Conservation (phyloP, 2,888 invertebrate species). For the Gymnoscelis rufifasciata region DNA sequence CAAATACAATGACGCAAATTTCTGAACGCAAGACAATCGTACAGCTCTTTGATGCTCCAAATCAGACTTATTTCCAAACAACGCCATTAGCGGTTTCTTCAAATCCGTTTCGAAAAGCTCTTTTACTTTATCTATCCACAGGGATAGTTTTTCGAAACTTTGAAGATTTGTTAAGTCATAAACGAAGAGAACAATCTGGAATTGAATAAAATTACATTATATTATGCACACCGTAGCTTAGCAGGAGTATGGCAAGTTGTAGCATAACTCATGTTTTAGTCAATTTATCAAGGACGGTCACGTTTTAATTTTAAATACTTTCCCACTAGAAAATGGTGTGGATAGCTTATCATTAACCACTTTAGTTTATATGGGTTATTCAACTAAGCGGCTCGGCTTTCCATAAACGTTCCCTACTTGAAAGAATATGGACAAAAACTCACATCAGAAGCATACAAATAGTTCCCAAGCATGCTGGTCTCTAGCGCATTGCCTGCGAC, state of each 20-base stretch:
- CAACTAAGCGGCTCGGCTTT: too few species aligned
- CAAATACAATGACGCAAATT: constrained; percentile 81
- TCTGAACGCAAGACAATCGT: constrained; percentile 81
- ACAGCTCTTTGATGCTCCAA: constrained; percentile 86
- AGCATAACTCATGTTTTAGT: too few species aligned
- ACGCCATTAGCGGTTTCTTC: constrained; percentile 77
- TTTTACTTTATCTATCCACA: constrained; percentile 83
- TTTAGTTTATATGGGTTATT: too few species aligned
- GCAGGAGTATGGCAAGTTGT: too few species aligned
- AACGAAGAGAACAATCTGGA: constrained; percentile 86
- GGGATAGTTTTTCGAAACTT: constrained; percentile 86
- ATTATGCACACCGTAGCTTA: too few species aligned
- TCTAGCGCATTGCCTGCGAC: constrained; percentile 88
- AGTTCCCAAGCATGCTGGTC: constrained; percentile 88
- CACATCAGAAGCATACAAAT: constrained; percentile 84
- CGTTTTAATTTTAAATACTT: too few species aligned
- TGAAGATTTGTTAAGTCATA: constrained; percentile 90
- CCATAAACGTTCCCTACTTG: too few species aligned
- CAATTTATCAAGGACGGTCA: too few species aligned
- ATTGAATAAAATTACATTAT: not conserved
- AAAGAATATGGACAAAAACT: too few species aligned
- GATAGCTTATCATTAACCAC: too few species aligned
- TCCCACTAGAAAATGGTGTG: too few species aligned
- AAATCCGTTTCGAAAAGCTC: constrained; percentile 58
- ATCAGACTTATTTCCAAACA: constrained; percentile 86